Percentiles rank a stretch among this genome's conserved stretches.
These are phyloP conservation scores for Equus quagga DNA, from an alignment of 2,113 vertebrate genomes.

Conservation along the genomic window DNA sequence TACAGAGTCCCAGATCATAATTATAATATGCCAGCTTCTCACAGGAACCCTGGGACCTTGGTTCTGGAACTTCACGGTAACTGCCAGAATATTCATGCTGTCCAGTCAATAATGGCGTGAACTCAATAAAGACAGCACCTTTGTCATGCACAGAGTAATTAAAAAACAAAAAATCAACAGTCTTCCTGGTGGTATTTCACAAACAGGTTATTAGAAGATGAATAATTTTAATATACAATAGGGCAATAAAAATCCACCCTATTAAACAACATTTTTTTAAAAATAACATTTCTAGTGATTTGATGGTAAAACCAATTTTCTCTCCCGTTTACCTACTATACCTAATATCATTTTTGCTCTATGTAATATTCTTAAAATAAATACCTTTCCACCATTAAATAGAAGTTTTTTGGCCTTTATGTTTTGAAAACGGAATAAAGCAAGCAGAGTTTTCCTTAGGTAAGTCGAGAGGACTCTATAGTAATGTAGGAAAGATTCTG, in stretches of 20 bases:
- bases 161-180: slow-evolving; percentile 19
- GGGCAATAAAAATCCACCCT: slow-evolving; percentile 75
- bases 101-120: slow-evolving; percentile 72
- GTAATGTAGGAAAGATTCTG: slow-evolving; percentile 40
- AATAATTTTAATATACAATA: slow-evolving; percentile 18
- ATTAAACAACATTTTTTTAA: slow-evolving; percentile 14
- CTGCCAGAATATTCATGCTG: slow-evolving; percentile 65
- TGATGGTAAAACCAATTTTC: slow-evolving; percentile 35
- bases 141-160: slow-evolving; percentile 85
- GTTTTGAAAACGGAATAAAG: slow-evolving; percentile 66
- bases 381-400: slow-evolving; percentile 85
- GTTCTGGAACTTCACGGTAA: slow-evolving; percentile 92
- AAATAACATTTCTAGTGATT: slow-evolving; percentile 62
- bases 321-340: not conserved
- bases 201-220: slow-evolving; percentile 55
- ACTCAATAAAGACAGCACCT: slow-evolving; percentile 81
- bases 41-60: slow-evolving; percentile 87
- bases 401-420: slow-evolving; percentile 49
- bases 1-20: slow-evolving; percentile 91
- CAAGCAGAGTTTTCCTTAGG: slow-evolving; percentile 72
- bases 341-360: slow-evolving; percentile 48
- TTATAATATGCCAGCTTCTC: slow-evolving; percentile 87
- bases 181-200: slow-evolving; percentile 59
- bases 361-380: slow-evolving; percentile 62
- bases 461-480: not conserved